phyloP scores from a whole-genome alignment of 2,113 vertebrate species.

The Raja brachyura region DNA sequence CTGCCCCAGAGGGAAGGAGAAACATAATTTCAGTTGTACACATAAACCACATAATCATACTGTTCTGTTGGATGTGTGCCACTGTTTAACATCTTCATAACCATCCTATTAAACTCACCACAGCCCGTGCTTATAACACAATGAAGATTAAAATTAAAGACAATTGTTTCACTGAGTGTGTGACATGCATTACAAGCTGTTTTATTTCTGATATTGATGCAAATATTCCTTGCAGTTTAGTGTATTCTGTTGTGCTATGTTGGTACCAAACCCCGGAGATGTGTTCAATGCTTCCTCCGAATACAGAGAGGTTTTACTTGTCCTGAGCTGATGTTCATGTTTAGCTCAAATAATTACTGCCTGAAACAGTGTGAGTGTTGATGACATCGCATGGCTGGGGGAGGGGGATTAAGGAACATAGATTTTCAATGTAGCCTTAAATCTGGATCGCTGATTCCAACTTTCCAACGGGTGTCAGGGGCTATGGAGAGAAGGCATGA shows the following conservation, averaged over 20 bases:
- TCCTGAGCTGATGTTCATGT: background rate
- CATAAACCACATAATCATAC: conserved; percentile 37
- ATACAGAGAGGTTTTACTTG: background rate
- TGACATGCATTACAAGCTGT: conserved; percentile 1
- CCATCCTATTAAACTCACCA: conserved; percentile 11
- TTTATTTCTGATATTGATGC: background rate
- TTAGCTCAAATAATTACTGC: background rate
- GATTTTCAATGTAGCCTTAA: background rate
- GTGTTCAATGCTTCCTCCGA: background rate
- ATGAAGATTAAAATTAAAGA: conserved; percentile 37
- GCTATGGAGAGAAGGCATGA: too few species aligned
- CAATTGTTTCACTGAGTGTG: conserved; percentile 26
- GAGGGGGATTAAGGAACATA: too few species aligned
- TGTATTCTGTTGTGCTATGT: background rate
- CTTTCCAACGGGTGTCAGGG: background rate
- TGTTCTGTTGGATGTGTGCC: conserved; percentile 27
- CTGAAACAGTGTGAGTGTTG: background rate
- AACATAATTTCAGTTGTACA: conserved; percentile 26
- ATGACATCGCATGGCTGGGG: background rate
- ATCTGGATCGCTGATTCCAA: background rate
- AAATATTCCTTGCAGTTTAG: background rate
- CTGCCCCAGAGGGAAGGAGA: conserved; percentile 21
- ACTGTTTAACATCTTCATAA: conserved; percentile 30
- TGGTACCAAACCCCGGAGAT: background rate
- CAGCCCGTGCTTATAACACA: conserved; percentile 21